These are phyloP conservation scores for Cryptocheilus praepositus DNA, from an alignment of 2,888 invertebrate species.

Conservation along the genomic window DNA sequence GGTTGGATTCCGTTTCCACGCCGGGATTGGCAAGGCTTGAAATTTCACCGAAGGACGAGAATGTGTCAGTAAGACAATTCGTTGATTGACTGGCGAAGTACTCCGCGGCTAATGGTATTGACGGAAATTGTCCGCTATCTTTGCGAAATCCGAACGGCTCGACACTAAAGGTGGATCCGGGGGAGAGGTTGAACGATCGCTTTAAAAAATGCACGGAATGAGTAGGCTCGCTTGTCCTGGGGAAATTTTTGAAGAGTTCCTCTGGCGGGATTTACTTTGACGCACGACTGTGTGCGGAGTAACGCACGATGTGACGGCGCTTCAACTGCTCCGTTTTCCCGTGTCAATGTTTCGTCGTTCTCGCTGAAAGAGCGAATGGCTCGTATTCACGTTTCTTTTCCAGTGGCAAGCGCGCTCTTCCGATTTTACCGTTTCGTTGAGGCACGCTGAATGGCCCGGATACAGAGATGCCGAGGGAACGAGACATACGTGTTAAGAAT, in stretches of 20 bases:
- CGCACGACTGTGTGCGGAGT: background rate
- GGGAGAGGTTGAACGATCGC: background rate
- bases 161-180: background rate
- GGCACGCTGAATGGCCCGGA: no score
- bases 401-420: no score
- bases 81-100: slow-evolving; percentile 42
- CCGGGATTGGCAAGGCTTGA: no score
- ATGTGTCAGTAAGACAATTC: slow-evolving; percentile 40
- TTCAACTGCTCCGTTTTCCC: slow-evolving; percentile 3
- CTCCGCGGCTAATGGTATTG: slow-evolving; percentile 35
- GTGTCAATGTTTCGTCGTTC: background rate
- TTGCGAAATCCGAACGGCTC: slow-evolving; percentile 16
- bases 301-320: background rate
- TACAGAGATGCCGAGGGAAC: no score
- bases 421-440: no score
- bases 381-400: no score
- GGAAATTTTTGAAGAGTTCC: slow-evolving; percentile 1
- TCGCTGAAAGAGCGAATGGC: no score
- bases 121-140: slow-evolving; percentile 43
- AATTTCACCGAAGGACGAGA: slow-evolving; percentile 15
- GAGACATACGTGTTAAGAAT: no score
- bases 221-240: background rate
- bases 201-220: slow-evolving; percentile 2
- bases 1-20: background rate
- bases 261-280: slow-evolving; percentile 30